A percentile compares a stretch with the other conserved stretches of the same genome.
These are phyloP conservation scores for Chelonus insularis DNA, from an alignment of 1,140 invertebrate genomes.

Conservation along the genomic window DNA sequence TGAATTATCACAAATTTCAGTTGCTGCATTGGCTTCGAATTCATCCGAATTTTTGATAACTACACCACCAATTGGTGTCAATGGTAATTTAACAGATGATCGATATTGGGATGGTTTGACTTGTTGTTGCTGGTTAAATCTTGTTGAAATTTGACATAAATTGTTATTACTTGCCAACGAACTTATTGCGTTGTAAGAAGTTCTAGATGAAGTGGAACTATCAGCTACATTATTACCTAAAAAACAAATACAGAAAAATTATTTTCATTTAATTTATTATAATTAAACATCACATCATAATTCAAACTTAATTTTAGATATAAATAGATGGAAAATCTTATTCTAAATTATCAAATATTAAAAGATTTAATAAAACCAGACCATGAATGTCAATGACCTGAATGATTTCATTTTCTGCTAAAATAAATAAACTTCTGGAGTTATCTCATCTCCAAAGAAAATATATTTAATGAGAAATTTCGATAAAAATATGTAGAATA, in stretches of 20 bases:
- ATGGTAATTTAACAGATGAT: constrained; percentile 32
- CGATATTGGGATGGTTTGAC: constrained; percentile 29
- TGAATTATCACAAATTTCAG: constrained; percentile 73
- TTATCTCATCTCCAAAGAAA: neutral
- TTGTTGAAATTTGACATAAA: constrained; percentile 37
- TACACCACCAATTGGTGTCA: constrained; percentile 35
- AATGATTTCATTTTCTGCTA: neutral
- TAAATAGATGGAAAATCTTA: too few species aligned
- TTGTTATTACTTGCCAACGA: constrained; percentile 30
- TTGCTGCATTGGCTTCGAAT: constrained; percentile 38
- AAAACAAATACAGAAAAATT: constrained; percentile 20
- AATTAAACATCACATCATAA: too few species aligned
- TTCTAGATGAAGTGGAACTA: constrained; percentile 44
- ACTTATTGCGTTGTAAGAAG: constrained; percentile 40
- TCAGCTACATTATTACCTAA: constrained; percentile 41
- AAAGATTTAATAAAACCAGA: constrained; percentile 10
- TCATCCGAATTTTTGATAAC: constrained; percentile 46
- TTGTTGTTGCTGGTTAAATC: constrained; percentile 36
- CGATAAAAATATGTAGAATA: too few species aligned
- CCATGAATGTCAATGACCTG: constrained; percentile 57
- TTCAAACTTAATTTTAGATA: too few species aligned
- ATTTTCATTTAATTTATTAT: too few species aligned
- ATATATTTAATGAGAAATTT: too few species aligned
- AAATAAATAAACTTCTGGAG: neutral
- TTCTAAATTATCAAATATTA: too few species aligned